Evolutionary conservation across 2,888 invertebrate species (phyloP).

Genomic region (Clostera curtula): DNA sequence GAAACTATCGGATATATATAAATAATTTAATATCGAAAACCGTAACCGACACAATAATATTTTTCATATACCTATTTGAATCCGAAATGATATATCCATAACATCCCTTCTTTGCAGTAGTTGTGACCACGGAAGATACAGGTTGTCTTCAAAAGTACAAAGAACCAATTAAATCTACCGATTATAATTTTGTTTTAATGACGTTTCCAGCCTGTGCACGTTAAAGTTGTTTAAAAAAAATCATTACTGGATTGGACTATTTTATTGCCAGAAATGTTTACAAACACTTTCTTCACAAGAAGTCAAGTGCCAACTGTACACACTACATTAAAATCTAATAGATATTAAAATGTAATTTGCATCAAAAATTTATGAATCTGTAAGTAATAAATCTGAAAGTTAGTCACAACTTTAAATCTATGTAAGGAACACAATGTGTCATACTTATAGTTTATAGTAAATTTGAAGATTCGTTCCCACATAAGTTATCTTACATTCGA

Average conservation of each 20-base stretch:
- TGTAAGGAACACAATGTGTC: constrained; percentile 51
- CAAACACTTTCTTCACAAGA: constrained; percentile 61
- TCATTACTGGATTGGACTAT: constrained; percentile 58
- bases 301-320: constrained; percentile 63
- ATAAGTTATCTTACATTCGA: constrained; percentile 60
- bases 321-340: constrained; percentile 57
- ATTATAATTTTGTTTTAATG: too few relatives aligned
- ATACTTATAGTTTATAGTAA: constrained; percentile 36
- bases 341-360: constrained; percentile 53
- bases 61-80: too few relatives aligned
- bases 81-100: too few relatives aligned
- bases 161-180: too few relatives aligned
- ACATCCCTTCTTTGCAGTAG: too few relatives aligned
- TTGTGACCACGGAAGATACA: too few relatives aligned
- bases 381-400: constrained; percentile 43
- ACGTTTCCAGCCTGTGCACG: too few relatives aligned
- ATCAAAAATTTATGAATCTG: constrained; percentile 41
- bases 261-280: constrained; percentile 74
- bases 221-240: constrained; percentile 22
- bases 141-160: too few relatives aligned
- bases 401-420: constrained; percentile 51
- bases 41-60: too few relatives aligned
- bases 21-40: too few relatives aligned
- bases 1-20: too few relatives aligned
- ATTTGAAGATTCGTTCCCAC: constrained; percentile 58